These are phyloP conservation scores for Dendrolimus pini DNA, from an alignment of 2,888 invertebrate genomes.

Conservation along the genomic window DNA sequence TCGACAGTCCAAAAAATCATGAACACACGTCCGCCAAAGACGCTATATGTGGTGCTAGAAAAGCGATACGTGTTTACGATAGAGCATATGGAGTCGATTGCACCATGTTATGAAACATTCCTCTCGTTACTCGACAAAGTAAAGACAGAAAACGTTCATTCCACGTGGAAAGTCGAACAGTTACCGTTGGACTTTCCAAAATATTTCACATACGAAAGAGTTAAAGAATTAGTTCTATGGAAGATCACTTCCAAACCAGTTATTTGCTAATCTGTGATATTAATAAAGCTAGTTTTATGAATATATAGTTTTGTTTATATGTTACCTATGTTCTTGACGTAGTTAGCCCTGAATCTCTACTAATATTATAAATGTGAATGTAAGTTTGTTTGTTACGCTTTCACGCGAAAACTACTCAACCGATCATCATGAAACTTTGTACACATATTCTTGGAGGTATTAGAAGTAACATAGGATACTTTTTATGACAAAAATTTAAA, in stretches of 20 bases:
- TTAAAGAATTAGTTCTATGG: slow-evolving; percentile 86
- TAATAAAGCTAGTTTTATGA: slow-evolving; percentile 19
- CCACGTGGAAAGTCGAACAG: slow-evolving; percentile 77
- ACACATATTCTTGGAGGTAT: too few species aligned
- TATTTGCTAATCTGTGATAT: slow-evolving; percentile 34
- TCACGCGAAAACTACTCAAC: too few species aligned
- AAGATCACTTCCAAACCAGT: slow-evolving; percentile 71
- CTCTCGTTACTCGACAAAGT: slow-evolving; percentile 76
- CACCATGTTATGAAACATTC: slow-evolving; percentile 92
- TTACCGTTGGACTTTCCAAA: slow-evolving; percentile 84
- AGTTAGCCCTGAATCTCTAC: too few species aligned
- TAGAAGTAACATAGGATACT: too few species aligned
- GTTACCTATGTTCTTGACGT: too few species aligned
- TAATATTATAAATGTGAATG: too few species aligned
- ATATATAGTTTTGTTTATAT: neutral
- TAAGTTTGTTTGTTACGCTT: too few species aligned
- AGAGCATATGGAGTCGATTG: slow-evolving; percentile 86
- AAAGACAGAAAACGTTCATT: slow-evolving; percentile 50
- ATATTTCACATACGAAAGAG: slow-evolving; percentile 88
- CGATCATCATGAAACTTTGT: too few species aligned
- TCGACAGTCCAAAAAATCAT: slow-evolving; percentile 82
- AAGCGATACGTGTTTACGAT: slow-evolving; percentile 92
- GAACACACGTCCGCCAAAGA: slow-evolving; percentile 74
- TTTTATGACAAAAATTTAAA: too few species aligned
- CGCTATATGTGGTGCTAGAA: slow-evolving; percentile 85